These are phyloP conservation scores for Periophthalmus modestus DNA, from an alignment of 2,113 vertebrate genomes.

Conservation along the genomic window DNA sequence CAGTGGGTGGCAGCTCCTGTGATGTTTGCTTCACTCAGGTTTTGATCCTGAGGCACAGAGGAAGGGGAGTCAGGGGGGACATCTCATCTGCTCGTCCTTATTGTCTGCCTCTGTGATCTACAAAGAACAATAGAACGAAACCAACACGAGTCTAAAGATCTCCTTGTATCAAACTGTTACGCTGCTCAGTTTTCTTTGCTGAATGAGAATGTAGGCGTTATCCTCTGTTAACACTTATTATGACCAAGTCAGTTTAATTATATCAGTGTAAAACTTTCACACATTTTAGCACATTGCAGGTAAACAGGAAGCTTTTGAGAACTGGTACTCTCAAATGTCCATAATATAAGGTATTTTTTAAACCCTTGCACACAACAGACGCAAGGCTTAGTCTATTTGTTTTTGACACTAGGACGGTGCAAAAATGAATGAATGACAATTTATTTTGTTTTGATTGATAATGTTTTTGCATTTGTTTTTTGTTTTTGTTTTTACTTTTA, in stretches of 20 bases:
- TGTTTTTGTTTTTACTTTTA: background rate
- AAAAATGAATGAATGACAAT: too few species aligned
- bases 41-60: slow-evolving; percentile 71
- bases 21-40: slow-evolving; percentile 47
- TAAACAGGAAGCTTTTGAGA: background rate
- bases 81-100: slow-evolving; percentile 41
- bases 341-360: too few species aligned
- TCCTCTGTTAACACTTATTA: background rate
- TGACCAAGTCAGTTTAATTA: background rate
- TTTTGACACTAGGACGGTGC: too few species aligned
- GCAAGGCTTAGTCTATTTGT: too few species aligned
- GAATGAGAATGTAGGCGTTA: background rate
- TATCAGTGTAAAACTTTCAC: background rate
- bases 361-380: too few species aligned
- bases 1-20: slow-evolving; percentile 52
- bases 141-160: background rate
- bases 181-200: background rate
- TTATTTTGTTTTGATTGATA: too few species aligned
- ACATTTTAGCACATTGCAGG: background rate
- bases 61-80: slow-evolving; percentile 52
- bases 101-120: slow-evolving; percentile 54
- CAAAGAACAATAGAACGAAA: slow-evolving; percentile 29
- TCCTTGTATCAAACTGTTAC: slow-evolving; percentile 11
- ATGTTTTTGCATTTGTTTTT: too few species aligned
- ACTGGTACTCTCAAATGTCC: too few species aligned